These are phyloP conservation scores for Lasioglossum morio DNA, from an alignment of 2,888 invertebrate species.

Conservation along the genomic window DNA sequence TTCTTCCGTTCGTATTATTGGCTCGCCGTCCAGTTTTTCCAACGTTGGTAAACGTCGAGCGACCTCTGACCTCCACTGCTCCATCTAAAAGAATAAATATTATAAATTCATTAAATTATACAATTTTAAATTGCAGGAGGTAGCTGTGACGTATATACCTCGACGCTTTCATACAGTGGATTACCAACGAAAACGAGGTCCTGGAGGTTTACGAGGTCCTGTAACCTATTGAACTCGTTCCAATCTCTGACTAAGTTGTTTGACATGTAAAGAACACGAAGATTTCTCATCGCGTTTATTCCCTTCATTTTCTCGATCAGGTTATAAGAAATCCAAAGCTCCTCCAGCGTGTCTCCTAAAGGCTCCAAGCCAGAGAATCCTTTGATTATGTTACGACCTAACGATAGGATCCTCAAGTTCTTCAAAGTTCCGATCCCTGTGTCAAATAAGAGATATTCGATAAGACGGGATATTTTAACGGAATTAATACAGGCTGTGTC, in stretches of 20 bases:
- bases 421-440: slow-evolving; percentile 92
- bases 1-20: slow-evolving; percentile 88
- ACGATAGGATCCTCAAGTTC: slow-evolving; percentile 92
- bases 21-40: slow-evolving; percentile 93
- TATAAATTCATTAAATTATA: background rate
- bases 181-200: slow-evolving; percentile 93
- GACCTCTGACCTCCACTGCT: slow-evolving; percentile 90
- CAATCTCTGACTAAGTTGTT: slow-evolving; percentile 95
- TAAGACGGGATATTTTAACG: background rate
- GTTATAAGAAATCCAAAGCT: slow-evolving; percentile 98
- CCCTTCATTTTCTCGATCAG: slow-evolving; percentile 96
- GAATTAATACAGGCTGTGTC: background rate
- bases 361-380: slow-evolving; percentile 94
- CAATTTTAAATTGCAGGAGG: background rate
- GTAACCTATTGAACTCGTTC: slow-evolving; percentile 93
- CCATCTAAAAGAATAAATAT: slow-evolving; percentile 85
- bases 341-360: slow-evolving; percentile 93
- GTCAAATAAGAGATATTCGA: background rate
- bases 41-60: slow-evolving; percentile 90
- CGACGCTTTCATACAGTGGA: slow-evolving; percentile 84
- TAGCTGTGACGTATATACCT: slow-evolving; percentile 73
- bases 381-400: slow-evolving; percentile 96
- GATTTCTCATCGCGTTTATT: slow-evolving; percentile 90
- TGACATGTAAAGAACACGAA: slow-evolving; percentile 93
- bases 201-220: slow-evolving; percentile 88